Evolutionary conservation across 1,140 invertebrate species (phyloP), one percentile per base, ranked within the genome.

Genomic region (Centruroides sculpturatus): DNA sequence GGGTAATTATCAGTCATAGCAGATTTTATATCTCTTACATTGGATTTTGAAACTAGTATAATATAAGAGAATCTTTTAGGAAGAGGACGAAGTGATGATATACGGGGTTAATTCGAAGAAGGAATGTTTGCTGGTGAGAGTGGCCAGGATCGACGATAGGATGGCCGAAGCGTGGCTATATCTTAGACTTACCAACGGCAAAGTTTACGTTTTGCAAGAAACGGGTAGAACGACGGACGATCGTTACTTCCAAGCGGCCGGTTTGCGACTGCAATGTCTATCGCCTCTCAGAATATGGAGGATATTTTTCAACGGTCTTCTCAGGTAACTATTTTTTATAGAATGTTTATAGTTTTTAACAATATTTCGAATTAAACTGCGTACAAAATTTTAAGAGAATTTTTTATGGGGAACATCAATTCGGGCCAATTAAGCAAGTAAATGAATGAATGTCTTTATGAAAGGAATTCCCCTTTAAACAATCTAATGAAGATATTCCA

Each of bases 61-160:
- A 23, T 23, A 23, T 23, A 23, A 23, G 23, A 23, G 0, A 23
- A 23, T 23, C 23, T 23, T 2, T 23, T 23, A 57, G 58, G 13
- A 12, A 12, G 55, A 41, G 3, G 61, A 62, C 13, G 57, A 62
- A 56, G 47, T 62, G 0, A 23, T 57, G 12, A 55, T 55, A 35
- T 62, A 62, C 34, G 61, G 61, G 4, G 57, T 62, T 3, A 62
- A 59, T 47, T 59, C 61, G 3, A 62, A 59, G 13, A 46, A 47
- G 6, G 61, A 62, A 59, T 50, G 57, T 9, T n/a, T 59, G 2
- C 9, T 62, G 1, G 57, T 59, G 0, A 53, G 57, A 3, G 35
- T 62, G 1, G 10, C 57, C 3, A 59, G 61, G 23, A 12, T 10
- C 3, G 8, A 6, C 13, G 47, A 62, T 35, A 47, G 56, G 12